Conservation (phyloP, 2,888 invertebrate genomes). For the Xestia c-nigrum region DNA sequence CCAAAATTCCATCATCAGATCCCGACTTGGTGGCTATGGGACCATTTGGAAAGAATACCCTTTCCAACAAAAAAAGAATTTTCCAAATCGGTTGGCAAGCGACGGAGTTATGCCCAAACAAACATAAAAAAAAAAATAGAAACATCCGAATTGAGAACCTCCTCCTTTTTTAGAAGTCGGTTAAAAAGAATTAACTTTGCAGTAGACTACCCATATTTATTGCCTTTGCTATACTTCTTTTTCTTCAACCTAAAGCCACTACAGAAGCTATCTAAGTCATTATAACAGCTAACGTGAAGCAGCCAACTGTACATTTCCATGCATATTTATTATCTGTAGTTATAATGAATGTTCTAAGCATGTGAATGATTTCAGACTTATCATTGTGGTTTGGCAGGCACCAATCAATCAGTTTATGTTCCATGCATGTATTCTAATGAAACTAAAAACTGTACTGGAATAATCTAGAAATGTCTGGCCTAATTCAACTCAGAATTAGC, state of each 20-base stretch:
- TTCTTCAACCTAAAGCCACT: not conserved
- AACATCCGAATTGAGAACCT: too few relatives aligned
- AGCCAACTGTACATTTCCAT: conserved; percentile 17
- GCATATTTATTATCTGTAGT: conserved; percentile 25
- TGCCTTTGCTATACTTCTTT: not conserved
- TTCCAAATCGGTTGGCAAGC: too few relatives aligned
- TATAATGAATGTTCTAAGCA: conserved; percentile 7
- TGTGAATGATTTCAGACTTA: conserved; percentile 40
- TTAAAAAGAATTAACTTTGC: not conserved
- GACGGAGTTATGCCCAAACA: too few relatives aligned
- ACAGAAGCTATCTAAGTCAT: not conserved
- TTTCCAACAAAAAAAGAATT: too few relatives aligned
- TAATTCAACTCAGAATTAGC: conserved; percentile 37
- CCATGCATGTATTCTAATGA: conserved; percentile 12
- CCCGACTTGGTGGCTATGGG: too few relatives aligned
- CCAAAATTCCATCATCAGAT: too few relatives aligned
- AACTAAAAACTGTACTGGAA: conserved; percentile 29
- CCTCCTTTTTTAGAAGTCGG: too few relatives aligned
- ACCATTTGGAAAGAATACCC: too few relatives aligned
- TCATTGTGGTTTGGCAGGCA: conserved; percentile 40
- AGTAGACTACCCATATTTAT: not conserved
- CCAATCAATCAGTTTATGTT: conserved; percentile 21
- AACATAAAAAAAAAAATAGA: too few relatives aligned
- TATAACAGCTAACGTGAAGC: conserved; percentile 4
- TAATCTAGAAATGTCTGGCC: conserved; percentile 20